Conservation (phyloP, 2,888 invertebrate species). For the Diarsia brunnea region DNA sequence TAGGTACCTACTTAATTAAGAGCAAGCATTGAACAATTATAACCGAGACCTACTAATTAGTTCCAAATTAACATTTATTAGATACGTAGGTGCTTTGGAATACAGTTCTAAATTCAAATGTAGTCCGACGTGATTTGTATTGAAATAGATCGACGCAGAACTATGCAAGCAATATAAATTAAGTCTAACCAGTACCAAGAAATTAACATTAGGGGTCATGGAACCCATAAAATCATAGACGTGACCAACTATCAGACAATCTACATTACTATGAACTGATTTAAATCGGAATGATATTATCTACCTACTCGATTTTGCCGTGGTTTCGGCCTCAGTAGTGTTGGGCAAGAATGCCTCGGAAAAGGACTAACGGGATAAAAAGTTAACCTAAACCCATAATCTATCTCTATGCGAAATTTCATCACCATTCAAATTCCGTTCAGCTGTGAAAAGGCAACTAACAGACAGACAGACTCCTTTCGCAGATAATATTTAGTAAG, state of each 20-base stretch:
- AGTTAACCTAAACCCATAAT: background rate
- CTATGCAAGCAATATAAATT: slow-evolving; percentile 22
- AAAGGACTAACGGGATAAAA: background rate
- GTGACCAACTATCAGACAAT: slow-evolving; percentile 20
- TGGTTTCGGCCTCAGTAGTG: background rate
- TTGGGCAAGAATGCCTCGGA: background rate
- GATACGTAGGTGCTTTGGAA: slow-evolving; percentile 13
- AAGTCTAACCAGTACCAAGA: slow-evolving; percentile 4
- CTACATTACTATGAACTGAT: slow-evolving; percentile 19
- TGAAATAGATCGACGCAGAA: slow-evolving; percentile 9
- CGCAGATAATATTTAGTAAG: background rate
- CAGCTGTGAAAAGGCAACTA: background rate
- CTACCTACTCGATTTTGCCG: background rate
- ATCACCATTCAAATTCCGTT: background rate
- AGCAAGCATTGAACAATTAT: slow-evolving; percentile 46
- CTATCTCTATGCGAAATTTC: background rate
- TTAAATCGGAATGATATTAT: slow-evolving; percentile 13
- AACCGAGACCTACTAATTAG: slow-evolving; percentile 32
- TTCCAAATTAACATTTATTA: slow-evolving; percentile 46
- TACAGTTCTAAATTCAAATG: slow-evolving; percentile 10
- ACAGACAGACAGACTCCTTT: background rate
- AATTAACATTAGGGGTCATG: slow-evolving; percentile 37
- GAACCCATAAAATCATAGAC: slow-evolving; percentile 24
- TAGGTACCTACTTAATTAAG: slow-evolving; percentile 43
- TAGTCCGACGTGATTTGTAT: background rate